Percentiles rank a stretch among this genome's conserved stretches.
Evolutionary conservation across 2,797 vertebrate species (phyloP).

Genomic region (Rhinella marina): DNA sequence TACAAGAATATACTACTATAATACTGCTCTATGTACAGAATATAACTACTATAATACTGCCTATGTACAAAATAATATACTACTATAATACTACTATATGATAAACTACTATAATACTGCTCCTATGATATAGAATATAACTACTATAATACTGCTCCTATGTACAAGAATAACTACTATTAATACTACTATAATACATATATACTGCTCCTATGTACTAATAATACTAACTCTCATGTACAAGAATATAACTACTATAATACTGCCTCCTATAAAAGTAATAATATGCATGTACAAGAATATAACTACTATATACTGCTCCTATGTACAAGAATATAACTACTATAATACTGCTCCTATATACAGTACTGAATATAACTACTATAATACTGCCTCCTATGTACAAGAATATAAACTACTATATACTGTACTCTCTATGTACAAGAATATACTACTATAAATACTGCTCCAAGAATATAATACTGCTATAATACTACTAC

Average conservation of each 20-base stretch:
- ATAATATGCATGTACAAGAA: constrained; percentile 4
- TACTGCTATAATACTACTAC: not conserved
- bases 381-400: not conserved
- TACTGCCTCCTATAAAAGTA: not conserved
- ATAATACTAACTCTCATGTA: too few species aligned
- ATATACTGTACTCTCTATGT: not conserved
- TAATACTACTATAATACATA: constrained; percentile 9
- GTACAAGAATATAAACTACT: constrained; percentile 12
- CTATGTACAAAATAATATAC: constrained; percentile 9
- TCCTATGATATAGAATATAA: not conserved
- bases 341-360: not conserved
- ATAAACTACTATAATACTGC: constrained; percentile 20
- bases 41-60: constrained; percentile 1
- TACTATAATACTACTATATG: constrained; percentile 14
- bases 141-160: not conserved
- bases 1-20: constrained; percentile 7
- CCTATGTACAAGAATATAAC: too few species aligned
- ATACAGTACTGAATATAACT: not conserved
- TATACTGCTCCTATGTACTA: not conserved
- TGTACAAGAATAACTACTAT: not conserved
- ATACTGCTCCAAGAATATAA: not conserved
- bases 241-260: constrained; percentile 8
- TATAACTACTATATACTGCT: not conserved
- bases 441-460: not conserved
- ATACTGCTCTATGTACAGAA: not conserved